A percentile compares a stretch with the other conserved stretches of the same genome.
phyloP scores from a whole-genome alignment of 2,113 vertebrate species.

The Hippocampus abdominalis region DNA sequence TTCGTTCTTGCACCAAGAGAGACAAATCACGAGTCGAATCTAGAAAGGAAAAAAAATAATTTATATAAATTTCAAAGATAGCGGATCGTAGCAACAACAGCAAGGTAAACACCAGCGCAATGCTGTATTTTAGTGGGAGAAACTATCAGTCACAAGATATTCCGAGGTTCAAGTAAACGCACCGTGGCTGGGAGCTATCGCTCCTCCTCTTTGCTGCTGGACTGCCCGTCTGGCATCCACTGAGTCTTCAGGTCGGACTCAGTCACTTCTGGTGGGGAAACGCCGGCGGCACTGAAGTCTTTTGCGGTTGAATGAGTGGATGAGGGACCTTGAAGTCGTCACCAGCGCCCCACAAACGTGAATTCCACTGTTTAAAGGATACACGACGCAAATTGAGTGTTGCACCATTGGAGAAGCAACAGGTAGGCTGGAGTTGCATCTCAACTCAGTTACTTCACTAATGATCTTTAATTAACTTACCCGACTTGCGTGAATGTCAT shows the following conservation, averaged over 20 bases:
- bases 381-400: constrained; percentile 32
- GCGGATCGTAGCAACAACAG: not conserved
- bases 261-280: constrained; percentile 6
- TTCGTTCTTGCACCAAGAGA: too few relatives aligned
- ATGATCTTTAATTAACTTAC: not conserved
- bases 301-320: constrained; percentile 8
- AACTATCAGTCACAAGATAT: not conserved
- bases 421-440: not conserved
- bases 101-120: too few relatives aligned
- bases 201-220: not conserved
- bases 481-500: not conserved
- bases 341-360: not conserved
- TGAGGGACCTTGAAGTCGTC: constrained; percentile 21
- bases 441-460: not conserved
- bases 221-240: not conserved
- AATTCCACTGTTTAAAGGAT: constrained; percentile 18
- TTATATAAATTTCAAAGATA: not conserved
- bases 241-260: constrained; percentile 2
- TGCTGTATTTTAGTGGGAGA: not conserved
- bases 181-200: constrained; percentile 11
- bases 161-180: constrained; percentile 50
- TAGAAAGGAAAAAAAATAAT: too few relatives aligned
- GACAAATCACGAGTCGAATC: too few relatives aligned
- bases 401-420: not conserved
- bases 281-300: constrained; percentile 14